A percentile compares a stretch with the other conserved stretches of the same genome.
These are phyloP conservation scores for Etheostoma perlongum DNA, from an alignment of 2,797 vertebrate species.

Conservation along the genomic window DNA sequence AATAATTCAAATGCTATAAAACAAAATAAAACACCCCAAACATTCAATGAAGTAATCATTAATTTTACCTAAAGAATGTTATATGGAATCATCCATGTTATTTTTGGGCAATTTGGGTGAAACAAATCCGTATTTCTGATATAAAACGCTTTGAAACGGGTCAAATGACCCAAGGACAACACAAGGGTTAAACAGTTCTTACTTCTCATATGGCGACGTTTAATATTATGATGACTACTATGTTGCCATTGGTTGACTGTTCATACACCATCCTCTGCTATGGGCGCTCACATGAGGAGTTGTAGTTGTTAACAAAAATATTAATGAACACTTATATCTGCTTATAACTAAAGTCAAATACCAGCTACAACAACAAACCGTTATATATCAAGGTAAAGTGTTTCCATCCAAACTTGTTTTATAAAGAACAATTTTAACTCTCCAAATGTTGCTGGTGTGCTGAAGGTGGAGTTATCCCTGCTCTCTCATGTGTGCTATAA, in stretches of 20 bases:
- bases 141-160: too few relatives aligned
- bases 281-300: not conserved
- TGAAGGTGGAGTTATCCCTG: not conserved
- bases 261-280: not conserved
- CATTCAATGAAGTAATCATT: too few relatives aligned
- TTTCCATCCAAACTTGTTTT: not conserved
- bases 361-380: too few relatives aligned
- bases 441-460: not conserved
- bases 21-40: too few relatives aligned
- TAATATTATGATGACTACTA: not conserved
- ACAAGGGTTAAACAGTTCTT: not conserved
- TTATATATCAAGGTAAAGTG: not conserved
- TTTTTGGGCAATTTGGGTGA: too few relatives aligned
- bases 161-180: too few relatives aligned
- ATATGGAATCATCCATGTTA: too few relatives aligned
- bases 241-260: not conserved
- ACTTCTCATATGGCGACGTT: not conserved
- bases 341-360: too few relatives aligned
- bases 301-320: not conserved
- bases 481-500: not conserved
- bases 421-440: not conserved
- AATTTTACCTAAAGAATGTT: too few relatives aligned
- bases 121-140: too few relatives aligned
- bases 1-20: too few relatives aligned
- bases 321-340: not conserved